Base-by-base conservation (phyloP, 23 tunicate genomes). In the Ciona savignyi region DNA sequence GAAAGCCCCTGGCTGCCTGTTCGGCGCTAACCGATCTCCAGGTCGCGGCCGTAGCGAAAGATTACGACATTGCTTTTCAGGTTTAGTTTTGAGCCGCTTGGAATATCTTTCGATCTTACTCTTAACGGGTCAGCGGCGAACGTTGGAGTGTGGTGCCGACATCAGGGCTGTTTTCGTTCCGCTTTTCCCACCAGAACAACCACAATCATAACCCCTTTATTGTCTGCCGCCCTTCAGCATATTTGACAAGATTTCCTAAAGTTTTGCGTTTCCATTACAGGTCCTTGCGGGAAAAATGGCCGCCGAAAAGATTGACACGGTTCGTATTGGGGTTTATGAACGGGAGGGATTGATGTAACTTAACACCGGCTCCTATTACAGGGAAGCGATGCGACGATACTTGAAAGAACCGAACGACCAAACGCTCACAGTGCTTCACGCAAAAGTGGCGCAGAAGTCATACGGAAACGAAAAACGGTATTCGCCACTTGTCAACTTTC, bases 371-470 rank as follows among this genome's bases (percentile, higher is more conserved):
- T 25, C 24, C 42, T 69, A 31, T 32, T 0, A 69, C 78, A 84
- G 90, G 66, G 97, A 85, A 60, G 90, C 90, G 32, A 90, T 90
- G 97, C 65, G 90, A 26, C 60, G 78, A 29, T 90, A 90, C 51
- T 51, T 90, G 62, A 76, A 74, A 30, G 86, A 92, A 26, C 71
- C 78, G 23, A 80, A 73, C 60, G 84, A 81, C 67, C 92, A 80
- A 66, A 92, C 93, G 2, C 70, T 92, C 51, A 71, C 77, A 21
- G 92, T 92, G 66, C 74, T 80, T 25, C 98, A 92, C 62, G 98
- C 98, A 25, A 92, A 92, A 68, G 98, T 92, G 2, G 98, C 98
- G 1, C 98, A 92, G 79, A 92, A 92, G 70, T 85, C 92, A 2
- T 92, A 92, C 68, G 98, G 98, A 29, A 85, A 80, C 42, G 98